Percentiles rank a stretch among this genome's conserved stretches.
Conservation (phyloP, 2,888 invertebrate genomes). For the Lomographa bimaculata region DNA sequence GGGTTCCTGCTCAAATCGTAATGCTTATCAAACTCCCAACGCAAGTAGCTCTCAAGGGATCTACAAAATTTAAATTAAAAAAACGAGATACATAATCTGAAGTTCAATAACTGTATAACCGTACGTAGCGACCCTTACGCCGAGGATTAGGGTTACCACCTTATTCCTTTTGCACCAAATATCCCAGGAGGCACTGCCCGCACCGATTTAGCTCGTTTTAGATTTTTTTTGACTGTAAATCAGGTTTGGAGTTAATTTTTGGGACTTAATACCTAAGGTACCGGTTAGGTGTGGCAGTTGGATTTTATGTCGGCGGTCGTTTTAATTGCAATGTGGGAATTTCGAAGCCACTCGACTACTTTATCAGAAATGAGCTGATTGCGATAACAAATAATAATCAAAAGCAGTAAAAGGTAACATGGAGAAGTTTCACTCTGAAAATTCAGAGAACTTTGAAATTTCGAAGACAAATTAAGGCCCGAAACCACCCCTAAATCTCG, state of each 20-base stretch:
- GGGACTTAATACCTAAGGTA: slow-evolving; percentile 23
- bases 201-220: slow-evolving; percentile 28
- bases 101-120: slow-evolving; percentile 12
- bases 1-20: no score
- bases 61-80: no score
- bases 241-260: slow-evolving; percentile 43
- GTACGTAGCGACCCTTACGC: slow-evolving; percentile 21
- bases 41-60: no score
- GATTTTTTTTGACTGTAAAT: slow-evolving; percentile 44
- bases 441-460: slow-evolving; percentile 17
- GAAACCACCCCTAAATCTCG: slow-evolving; percentile 24
- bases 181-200: slow-evolving; percentile 37
- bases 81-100: no score
- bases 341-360: slow-evolving; percentile 6
- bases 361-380: slow-evolving; percentile 4
- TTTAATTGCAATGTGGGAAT: slow-evolving; percentile 21
- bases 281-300: slow-evolving; percentile 18
- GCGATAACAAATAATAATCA: slow-evolving; percentile 3
- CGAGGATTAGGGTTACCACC: slow-evolving; percentile 51
- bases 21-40: no score
- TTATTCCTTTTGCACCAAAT: slow-evolving; percentile 42
- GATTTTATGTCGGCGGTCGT: slow-evolving; percentile 20
- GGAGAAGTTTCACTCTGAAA: slow-evolving; percentile 15
- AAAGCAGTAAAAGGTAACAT: no score
- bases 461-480: slow-evolving; percentile 19